A percentile compares a stretch with the other conserved stretches of the same genome.
These are phyloP conservation scores for Branchipolynoe longqiensis DNA, from an alignment of 2,888 invertebrate species.

Conservation along the genomic window DNA sequence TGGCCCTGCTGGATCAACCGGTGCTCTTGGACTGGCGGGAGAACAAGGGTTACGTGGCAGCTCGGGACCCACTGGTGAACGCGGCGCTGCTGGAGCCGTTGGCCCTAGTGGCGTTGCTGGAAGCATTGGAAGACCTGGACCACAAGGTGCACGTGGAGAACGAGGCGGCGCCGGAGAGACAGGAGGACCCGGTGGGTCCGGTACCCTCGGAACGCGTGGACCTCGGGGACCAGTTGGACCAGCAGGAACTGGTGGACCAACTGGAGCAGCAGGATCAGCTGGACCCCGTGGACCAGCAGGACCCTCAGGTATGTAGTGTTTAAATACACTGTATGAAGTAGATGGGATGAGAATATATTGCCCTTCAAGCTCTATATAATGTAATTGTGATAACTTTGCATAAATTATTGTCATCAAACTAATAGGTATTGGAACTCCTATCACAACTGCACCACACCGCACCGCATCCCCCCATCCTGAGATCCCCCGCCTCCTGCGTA, in stretches of 20 bases:
- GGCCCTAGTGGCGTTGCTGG: slow-evolving; percentile 58
- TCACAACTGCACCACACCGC: too few relatives aligned
- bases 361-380: too few relatives aligned
- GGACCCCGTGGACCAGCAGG: slow-evolving; percentile 57
- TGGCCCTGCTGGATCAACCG: slow-evolving; percentile 61
- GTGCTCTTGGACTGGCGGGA: slow-evolving; percentile 59
- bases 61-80: slow-evolving; percentile 30
- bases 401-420: too few relatives aligned
- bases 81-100: slow-evolving; percentile 59
- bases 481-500: too few relatives aligned
- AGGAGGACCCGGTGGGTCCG: slow-evolving; percentile 55
- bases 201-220: slow-evolving; percentile 59
- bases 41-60: slow-evolving; percentile 56
- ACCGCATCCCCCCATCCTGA: too few relatives aligned
- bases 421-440: too few relatives aligned
- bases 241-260: slow-evolving; percentile 58
- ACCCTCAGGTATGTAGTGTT: too few relatives aligned
- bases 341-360: too few relatives aligned
- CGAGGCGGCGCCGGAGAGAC: slow-evolving; percentile 28
- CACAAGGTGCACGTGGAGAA: slow-evolving; percentile 63
- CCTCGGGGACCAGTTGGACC: slow-evolving; percentile 63
- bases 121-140: slow-evolving; percentile 36
- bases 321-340: too few relatives aligned
- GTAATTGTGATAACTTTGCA: too few relatives aligned
- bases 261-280: slow-evolving; percentile 59